Base-by-base conservation (phyloP, 1,140 invertebrate species). In the Trichonephila clavata region DNA sequence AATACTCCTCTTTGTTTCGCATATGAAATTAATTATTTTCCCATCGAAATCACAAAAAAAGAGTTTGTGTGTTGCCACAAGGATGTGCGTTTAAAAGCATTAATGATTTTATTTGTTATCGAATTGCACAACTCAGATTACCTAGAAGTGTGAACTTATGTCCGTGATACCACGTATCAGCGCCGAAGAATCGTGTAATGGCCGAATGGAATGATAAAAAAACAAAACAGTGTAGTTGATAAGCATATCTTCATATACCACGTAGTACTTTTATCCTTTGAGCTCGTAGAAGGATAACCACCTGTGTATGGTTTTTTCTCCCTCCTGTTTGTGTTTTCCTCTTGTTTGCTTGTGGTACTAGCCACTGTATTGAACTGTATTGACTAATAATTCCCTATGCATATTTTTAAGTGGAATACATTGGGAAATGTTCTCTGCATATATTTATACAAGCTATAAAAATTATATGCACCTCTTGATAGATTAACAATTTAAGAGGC, bases 81-180 rank as follows among this genome's bases (percentile, higher is more conserved):
- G 71, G 71, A 39, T 77, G 24, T 77, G 14, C 61, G 16, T 63
- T 63, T 18, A 21, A 20, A 63, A 63, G 21, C 27, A 77, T 18
- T 77, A 77, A 77, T 77, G 24, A 77, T 39, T 77, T 77, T 77
- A 14, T 77, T 77, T 77, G 16, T 77, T 32, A 27, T 77, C 27
- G 24, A 63, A 27, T 71, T 39, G 24, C 14, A 77, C 14, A 20
- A 77, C 24, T 2, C 71, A 77, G 71, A 24, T 39, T 77, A 39
- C 27, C 18, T 77, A 77, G 71, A 77, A 77, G 71, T 77, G 71
- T 18, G 71, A 77, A 77, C 27, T 10, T 32, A 27, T 39, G 71
- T 32, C 32, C 71, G 16, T 77, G 71, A 77, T 77, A 77, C 13
- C 71, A 32, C 71, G 27, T 77, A 77, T 77, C 71, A 32, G 13